phyloP scores from a whole-genome alignment of 2,113 vertebrate genomes.

The Lanius collurio region DNA sequence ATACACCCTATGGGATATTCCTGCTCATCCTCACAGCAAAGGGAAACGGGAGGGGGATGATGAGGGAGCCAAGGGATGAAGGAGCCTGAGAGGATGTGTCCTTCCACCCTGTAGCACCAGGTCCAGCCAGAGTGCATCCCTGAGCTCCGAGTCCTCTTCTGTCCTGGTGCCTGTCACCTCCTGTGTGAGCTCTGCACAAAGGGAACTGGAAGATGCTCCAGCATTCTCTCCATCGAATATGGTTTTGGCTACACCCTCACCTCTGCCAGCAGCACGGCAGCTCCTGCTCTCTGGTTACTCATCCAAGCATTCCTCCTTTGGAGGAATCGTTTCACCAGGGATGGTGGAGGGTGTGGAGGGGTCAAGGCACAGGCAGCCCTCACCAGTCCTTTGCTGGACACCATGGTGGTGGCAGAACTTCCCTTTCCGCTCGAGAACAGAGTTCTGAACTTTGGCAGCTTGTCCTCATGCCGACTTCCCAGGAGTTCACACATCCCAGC shows the following conservation, averaged over 20 bases:
- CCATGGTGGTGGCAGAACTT: not conserved
- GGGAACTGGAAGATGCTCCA: not conserved
- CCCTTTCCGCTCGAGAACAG: not conserved
- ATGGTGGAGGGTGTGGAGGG: accelerated
- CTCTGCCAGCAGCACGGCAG: not conserved
- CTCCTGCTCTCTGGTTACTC: not conserved
- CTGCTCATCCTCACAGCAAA: accelerated
- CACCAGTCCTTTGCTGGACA: accelerated
- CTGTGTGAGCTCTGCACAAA: not conserved
- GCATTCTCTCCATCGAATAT: accelerated
- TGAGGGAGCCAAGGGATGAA: not conserved
- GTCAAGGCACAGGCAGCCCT: accelerated
- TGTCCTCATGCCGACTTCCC: accelerated
- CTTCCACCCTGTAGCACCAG: not conserved
- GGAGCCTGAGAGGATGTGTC: not conserved
- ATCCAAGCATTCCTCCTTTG: accelerated
- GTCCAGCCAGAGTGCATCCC: accelerated
- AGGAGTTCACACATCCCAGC: not conserved
- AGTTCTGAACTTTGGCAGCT: not conserved
- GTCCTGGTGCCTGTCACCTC: accelerated
- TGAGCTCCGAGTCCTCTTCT: accelerated
- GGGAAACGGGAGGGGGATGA: not conserved
- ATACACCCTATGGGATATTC: not conserved
- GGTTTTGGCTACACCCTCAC: accelerated
- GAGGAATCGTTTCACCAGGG: accelerated